Evolutionary conservation across 2,797 vertebrate species (phyloP), one percentile per base, ranked within the genome.

Genomic region (Coilia nasus): DNA sequence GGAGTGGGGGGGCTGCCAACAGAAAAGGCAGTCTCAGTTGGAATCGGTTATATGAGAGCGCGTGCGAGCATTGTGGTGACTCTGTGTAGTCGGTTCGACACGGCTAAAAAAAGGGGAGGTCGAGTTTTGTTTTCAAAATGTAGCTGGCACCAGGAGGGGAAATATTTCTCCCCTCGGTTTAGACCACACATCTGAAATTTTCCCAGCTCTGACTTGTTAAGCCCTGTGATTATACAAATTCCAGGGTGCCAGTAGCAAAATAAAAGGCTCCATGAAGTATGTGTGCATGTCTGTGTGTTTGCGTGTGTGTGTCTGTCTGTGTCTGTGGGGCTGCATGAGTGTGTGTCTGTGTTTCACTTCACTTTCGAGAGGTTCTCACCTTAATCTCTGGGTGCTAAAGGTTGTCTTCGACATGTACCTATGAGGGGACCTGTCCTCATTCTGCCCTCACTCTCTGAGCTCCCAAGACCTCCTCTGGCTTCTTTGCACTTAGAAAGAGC

Each of bases 121-220:
- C 25, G 11, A 28, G 81, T 84, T 86, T 89, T 89, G 83, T 86
- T 83, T 87, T 86, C 82, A 67, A 85, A 88, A 89, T 88, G 87
- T 83, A 86, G 64, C 85, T 86, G 83, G 67, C 82, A 81, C 81
- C 50, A 44, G 35, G 82, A 59, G 47, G 87, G 78, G 85, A 85
- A 62, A 47, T 85, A 25, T 82, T 87, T 87, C 54, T 50, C 82
- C 83, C 60, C 41, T 71, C 82, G 23, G 23, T 35, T 41, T 57
- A 56, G 78, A 81, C 81, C 47, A 81, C 85, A 89, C 85, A 81
- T 64, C 80, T 83, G 81, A 87, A 87, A 87, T 87, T 82, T 62
- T 85, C 71, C 88, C 84, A 86, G 64, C 85, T 82, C 54, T n/a
- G 19, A 87, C 80, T 89, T 83, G 81, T 85, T 82, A 81, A 83